These are phyloP conservation scores for Vanessa tameamea DNA, from an alignment of 1,140 invertebrate genomes.

Conservation along the genomic window DNA sequence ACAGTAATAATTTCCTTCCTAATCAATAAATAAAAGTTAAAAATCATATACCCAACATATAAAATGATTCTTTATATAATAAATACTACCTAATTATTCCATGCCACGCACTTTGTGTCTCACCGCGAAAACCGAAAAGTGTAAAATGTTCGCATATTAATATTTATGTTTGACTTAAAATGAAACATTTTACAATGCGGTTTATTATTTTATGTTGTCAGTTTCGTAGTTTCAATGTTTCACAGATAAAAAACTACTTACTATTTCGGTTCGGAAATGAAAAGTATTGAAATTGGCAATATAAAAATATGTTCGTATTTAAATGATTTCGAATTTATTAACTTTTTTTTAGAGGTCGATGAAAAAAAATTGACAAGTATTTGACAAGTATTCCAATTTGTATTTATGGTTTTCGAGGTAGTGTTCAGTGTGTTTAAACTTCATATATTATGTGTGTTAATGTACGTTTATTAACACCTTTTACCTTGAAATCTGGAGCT, in stretches of 20 bases:
- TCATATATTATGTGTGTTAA: no score
- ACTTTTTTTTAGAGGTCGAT: no score
- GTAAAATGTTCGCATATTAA: constrained; percentile 35
- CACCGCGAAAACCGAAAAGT: constrained; percentile 33
- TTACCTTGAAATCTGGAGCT: no score
- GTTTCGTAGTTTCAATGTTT: constrained; percentile 14
- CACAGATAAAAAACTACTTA: neutral
- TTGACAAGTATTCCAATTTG: no score
- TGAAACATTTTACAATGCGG: constrained; percentile 34
- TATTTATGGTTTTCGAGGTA: no score
- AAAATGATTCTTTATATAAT: neutral
- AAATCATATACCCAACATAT: neutral
- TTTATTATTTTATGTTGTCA: constrained; percentile 35
- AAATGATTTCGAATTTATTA: no score
- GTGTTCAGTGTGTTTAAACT: no score
- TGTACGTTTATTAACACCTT: no score
- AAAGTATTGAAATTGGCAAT: no score
- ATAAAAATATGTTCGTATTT: no score
- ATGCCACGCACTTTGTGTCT: constrained; percentile 33
- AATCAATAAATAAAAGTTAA: neutral
- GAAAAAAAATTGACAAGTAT: no score
- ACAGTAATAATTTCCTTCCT: neutral
- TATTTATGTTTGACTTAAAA: constrained; percentile 35
- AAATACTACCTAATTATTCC: constrained; percentile 37
- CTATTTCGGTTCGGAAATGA: neutral